A percentile compares a stretch with the other conserved stretches of the same genome.
phyloP scores from a whole-genome alignment of 23 tunicate species.

The Styela clava region DNA sequence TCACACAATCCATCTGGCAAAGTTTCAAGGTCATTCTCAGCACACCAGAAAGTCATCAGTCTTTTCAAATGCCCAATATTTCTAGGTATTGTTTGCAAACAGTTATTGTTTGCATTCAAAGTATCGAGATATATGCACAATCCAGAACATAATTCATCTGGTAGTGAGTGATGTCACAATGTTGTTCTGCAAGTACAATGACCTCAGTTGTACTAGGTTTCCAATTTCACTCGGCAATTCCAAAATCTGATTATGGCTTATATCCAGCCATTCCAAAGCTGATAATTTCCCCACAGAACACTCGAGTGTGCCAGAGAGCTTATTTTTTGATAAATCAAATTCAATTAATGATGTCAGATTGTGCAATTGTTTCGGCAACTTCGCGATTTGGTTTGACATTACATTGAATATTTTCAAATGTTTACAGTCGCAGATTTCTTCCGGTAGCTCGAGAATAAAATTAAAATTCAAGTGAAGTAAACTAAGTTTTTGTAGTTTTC shows the following conservation, averaged over 20 bases:
- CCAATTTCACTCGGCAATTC: background rate
- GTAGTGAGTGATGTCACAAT: background rate
- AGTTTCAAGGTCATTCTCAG: background rate
- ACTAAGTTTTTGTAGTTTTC: background rate
- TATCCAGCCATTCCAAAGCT: background rate
- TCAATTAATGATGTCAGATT: background rate
- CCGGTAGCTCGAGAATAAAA: background rate
- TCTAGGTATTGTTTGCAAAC: background rate
- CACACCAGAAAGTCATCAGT: background rate
- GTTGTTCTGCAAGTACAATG: constrained; percentile 6
- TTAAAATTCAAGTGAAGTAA: background rate
- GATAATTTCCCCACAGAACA: background rate
- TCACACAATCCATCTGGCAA: constrained; percentile 1
- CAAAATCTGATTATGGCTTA: background rate
- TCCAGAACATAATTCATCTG: background rate
- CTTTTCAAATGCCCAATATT: background rate
- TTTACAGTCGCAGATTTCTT: background rate
- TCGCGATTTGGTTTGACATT: background rate
- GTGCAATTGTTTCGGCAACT: background rate
- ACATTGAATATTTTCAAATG: background rate
- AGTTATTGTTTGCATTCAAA: background rate
- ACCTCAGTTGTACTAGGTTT: background rate
- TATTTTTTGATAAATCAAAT: background rate
- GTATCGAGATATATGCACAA: background rate
- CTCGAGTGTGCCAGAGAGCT: background rate